Evolutionary conservation across 1,140 invertebrate species (phyloP), one percentile per base, ranked within the genome.

Genomic region (Rhagoletis pomonella): DNA sequence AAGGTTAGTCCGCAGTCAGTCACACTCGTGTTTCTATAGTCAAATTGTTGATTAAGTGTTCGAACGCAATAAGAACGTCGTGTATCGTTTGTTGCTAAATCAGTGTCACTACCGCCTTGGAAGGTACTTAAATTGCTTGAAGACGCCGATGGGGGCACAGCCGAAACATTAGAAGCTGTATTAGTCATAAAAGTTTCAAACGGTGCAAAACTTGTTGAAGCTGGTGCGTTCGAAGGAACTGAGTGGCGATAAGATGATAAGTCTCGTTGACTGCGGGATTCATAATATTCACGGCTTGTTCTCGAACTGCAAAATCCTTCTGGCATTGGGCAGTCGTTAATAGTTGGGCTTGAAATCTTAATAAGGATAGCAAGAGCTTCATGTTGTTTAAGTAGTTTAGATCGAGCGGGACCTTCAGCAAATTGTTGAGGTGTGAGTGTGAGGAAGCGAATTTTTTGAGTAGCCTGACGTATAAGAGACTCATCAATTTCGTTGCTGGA

Each of bases 291-390:
- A 17, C 89, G 89, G 44, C 89, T 90, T 85, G 90, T 90, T 42
- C 93, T 92, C 65, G 94, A 95, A 0, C 91, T 92, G 59, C 95
- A 94, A 92, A 97, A 96, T 7, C 96, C 96, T 84, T 95, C 93
- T 0, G 96, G 96, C 94, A 97, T 95, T 10, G 95, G 93, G 87
- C 95, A 94, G 84, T 95, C 95, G 58, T 92, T 91, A 0, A 92
- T 89, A 7, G 95, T 94, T 5, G 94, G 94, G 6, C 96, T 96
- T 2, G 96, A 95, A 87, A 97, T 97, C 91, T 97, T 97, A 95
- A 97, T 97, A 0, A 97, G 93, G 73, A 98, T 95, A 1, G 96
- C 95, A 89, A 97, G 96, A n/a, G 96, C 95, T 91, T 98, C 97
- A 14, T 96, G 94, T 91, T 96, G 95, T 0, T 95, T 95, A 12